Percentiles rank a stretch among this genome's conserved stretches.
phyloP scores from a whole-genome alignment of 2,888 invertebrate genomes.

The Cheilosia variabilis region DNA sequence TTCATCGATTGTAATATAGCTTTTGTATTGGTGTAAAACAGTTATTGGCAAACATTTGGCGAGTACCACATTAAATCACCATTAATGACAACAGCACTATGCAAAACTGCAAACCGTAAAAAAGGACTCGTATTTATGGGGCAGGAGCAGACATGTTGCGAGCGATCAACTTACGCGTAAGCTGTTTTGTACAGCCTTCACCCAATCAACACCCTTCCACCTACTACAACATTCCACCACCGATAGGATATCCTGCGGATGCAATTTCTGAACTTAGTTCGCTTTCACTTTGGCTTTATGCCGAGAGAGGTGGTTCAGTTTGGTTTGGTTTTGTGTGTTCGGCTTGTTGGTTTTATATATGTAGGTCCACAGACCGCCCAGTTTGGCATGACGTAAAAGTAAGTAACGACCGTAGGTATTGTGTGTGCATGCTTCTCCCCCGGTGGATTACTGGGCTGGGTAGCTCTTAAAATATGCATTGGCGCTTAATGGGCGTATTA shows the following conservation, averaged over 20 bases:
- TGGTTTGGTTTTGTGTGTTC: slow-evolving; percentile 7
- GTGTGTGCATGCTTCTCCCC: neutral
- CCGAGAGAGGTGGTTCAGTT: slow-evolving; percentile 22
- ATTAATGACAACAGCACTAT: slow-evolving; percentile 40
- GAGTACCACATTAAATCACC: slow-evolving; percentile 30
- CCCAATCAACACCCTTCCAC: neutral
- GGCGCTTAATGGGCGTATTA: slow-evolving; percentile 16
- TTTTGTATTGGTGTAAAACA: neutral
- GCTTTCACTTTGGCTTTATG: slow-evolving; percentile 22
- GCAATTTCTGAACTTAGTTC: slow-evolving; percentile 62
- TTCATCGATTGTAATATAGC: slow-evolving; percentile 33
- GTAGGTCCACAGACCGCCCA: neutral
- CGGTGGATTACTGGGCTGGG: neutral
- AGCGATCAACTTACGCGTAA: slow-evolving; percentile 16
- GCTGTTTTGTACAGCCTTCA: slow-evolving; percentile 4
- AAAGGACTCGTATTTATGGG: slow-evolving; percentile 13
- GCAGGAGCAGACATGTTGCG: neutral
- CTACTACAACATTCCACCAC: neutral
- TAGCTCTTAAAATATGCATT: slow-evolving; percentile 34
- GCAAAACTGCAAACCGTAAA: slow-evolving; percentile 17
- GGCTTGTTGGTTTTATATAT: slow-evolving; percentile 1
- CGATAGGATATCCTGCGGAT: slow-evolving; percentile 42
- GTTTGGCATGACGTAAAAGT: slow-evolving; percentile 18
- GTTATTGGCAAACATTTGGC: slow-evolving; percentile 29
- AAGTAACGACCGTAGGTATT: neutral